Evolutionary conservation across 2,888 invertebrate species (phyloP), one percentile per base, ranked within the genome.

Genomic region (Holacanthella duospinosa): DNA sequence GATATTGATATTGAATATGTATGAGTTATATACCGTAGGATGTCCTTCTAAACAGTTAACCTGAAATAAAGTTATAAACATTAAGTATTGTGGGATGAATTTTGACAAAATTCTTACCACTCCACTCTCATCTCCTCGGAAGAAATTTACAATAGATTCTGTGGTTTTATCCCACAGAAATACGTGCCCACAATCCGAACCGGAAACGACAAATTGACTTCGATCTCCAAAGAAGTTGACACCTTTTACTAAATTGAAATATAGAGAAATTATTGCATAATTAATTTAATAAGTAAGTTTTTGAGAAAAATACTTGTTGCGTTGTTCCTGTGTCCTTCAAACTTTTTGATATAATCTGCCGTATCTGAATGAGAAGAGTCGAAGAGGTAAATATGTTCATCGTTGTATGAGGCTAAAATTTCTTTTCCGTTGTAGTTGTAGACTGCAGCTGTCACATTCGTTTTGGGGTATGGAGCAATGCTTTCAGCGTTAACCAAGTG

Each of bases 31-130:
- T 21, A 48, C 48, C 36, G 36, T 58, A 0, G 95, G 95, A 78
- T 96, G 95, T 0, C 91, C 86, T 75, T 94, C 94, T 75, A 95
- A 80, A 72, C 90, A 90, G 79, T 95, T 96, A 1, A 92, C 87
- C 89, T 90, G 56, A 27, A 29, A n/a, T n/a, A n/a, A n/a, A n/a
- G n/a, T n/a, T n/a, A 54, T 21, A 6, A 21, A 21, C 53, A 6
- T 36, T 36, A n/a, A 36, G n/a, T 27, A 29, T 54, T 54, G 3
- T 54, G 9, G 25, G 27, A n/a, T 24, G 36, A 9, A 29, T n/a
- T n/a, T 29, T n/a, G n/a, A n/a, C n/a, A n/a, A n/a, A 63, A 36
- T 36, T 81, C 86, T 82, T 75, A 93, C 94, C 77, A 93, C 89
- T 64, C 91, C 92, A 70, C 84, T 84, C 69, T 82, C 82, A 77